A percentile compares a stretch with the other conserved stretches of the same genome.
Evolutionary conservation across 1,140 invertebrate species (phyloP).

Genomic region (Drosophila pectinifera): DNA sequence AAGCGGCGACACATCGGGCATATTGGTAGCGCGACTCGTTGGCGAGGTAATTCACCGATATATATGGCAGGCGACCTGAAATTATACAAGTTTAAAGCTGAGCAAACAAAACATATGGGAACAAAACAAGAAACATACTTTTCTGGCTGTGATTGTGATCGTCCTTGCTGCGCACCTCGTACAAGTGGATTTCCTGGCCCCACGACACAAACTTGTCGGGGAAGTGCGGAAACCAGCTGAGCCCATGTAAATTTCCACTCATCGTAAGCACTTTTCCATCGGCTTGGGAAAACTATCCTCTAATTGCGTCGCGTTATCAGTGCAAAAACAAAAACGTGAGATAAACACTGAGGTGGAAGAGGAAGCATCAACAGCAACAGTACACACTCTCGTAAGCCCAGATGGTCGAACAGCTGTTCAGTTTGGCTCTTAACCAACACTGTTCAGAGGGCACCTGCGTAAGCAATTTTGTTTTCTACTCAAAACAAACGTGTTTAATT

Average conservation of each 20-base stretch:
- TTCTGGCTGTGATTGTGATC: conserved; percentile 46
- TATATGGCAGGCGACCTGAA: conserved; percentile 69
- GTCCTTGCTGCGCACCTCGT: conserved; percentile 88
- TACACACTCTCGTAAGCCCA: conserved; percentile 1
- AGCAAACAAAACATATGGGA: conserved; percentile 1
- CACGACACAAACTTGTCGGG: conserved; percentile 93
- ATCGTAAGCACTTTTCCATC: conserved; percentile 53
- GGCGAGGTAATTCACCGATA: conserved; percentile 71
- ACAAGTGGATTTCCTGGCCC: conserved; percentile 93
- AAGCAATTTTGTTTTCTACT: conserved; percentile 38
- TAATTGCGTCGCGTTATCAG: conserved; percentile 79
- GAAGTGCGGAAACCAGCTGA: conserved; percentile 92
- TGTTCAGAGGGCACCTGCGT: conserved; percentile 28
- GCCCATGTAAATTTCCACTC: conserved; percentile 87
- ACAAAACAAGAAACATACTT: conserved; percentile 28
- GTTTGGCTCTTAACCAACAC: conserved; percentile 20
- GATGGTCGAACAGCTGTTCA: conserved; percentile 45
- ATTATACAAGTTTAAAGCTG: background rate
- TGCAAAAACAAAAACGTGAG: conserved; percentile 63
- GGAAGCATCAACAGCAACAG: conserved; percentile 13
- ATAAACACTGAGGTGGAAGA: conserved; percentile 39
- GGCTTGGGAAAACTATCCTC: conserved; percentile 20
- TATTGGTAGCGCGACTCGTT: conserved; percentile 82
- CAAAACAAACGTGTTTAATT: conserved; percentile 33
- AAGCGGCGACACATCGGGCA: conserved; percentile 78